Evolutionary conservation across 2,888 invertebrate species (phyloP).

Genomic region (Amitus sp.): DNA sequence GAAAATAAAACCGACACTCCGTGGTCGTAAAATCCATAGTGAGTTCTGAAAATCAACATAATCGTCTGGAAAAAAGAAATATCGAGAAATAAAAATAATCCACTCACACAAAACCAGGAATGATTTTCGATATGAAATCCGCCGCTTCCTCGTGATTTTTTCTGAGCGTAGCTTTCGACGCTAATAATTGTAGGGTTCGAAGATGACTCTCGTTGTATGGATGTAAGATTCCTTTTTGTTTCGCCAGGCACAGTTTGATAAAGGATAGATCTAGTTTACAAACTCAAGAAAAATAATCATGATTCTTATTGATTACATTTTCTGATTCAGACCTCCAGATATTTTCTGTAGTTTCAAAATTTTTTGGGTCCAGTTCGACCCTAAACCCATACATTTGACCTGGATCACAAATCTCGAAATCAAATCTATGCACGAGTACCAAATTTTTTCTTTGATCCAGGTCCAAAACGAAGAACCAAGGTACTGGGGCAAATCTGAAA

Average conservation of each 20-base stretch:
- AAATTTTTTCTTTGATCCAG: too few relatives aligned
- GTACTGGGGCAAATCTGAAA: neutral
- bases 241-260: neutral
- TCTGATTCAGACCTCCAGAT: too few relatives aligned
- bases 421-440: too few relatives aligned
- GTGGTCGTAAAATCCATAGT: neutral
- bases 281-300: neutral
- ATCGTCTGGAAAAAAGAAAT: neutral
- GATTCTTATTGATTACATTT: too few relatives aligned
- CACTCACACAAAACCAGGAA: neutral
- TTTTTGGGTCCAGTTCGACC: too few relatives aligned
- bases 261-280: neutral
- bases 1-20: neutral
- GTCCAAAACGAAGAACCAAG: too few relatives aligned
- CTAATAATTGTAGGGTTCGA: neutral
- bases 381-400: too few relatives aligned
- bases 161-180: neutral
- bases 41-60: neutral
- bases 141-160: conserved; percentile 1
- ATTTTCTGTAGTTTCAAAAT: too few relatives aligned
- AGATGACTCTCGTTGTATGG: neutral
- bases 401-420: too few relatives aligned
- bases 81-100: neutral
- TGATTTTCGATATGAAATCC: neutral
- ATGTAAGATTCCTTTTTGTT: conserved; percentile 1